Evolutionary conservation across 2,888 invertebrate species (phyloP).

Genomic region (Pachliopta kotzebuea): DNA sequence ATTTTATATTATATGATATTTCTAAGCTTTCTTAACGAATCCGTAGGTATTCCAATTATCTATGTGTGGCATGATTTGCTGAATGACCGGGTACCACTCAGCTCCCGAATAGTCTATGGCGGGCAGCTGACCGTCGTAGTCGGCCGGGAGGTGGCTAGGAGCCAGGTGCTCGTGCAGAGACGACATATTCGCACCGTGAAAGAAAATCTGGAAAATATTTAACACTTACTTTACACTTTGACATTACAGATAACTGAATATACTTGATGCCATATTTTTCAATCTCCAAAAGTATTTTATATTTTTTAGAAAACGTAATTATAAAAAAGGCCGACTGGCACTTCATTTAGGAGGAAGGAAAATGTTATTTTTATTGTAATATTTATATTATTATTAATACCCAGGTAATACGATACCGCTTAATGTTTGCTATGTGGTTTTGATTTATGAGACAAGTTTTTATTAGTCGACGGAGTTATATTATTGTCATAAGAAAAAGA

Average conservation of each 20-base stretch:
- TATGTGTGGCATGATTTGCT: constrained; percentile 83
- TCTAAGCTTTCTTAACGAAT: constrained; percentile 74
- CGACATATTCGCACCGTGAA: constrained; percentile 90
- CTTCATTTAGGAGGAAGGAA: too few relatives aligned
- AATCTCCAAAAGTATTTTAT: too few relatives aligned
- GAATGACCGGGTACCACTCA: constrained; percentile 88
- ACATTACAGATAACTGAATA: too few relatives aligned
- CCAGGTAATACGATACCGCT: background rate
- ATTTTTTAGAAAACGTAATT: too few relatives aligned
- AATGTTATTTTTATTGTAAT: background rate
- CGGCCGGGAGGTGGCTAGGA: constrained; percentile 84
- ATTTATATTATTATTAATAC: background rate
- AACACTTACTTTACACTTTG: background rate
- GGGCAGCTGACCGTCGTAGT: constrained; percentile 88
- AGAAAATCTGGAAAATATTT: constrained; percentile 83
- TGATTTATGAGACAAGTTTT: background rate
- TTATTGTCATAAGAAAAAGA: too few relatives aligned
- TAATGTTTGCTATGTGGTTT: background rate
- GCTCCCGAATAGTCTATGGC: constrained; percentile 88
- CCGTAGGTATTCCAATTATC: constrained; percentile 86
- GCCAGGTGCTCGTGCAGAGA: constrained; percentile 87
- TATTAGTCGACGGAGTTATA: background rate
- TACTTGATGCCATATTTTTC: too few relatives aligned
- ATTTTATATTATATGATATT: background rate
- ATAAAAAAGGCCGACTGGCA: too few relatives aligned